These are phyloP conservation scores for Vanessa tameamea DNA, from an alignment of 1,140 invertebrate genomes.

Conservation along the genomic window DNA sequence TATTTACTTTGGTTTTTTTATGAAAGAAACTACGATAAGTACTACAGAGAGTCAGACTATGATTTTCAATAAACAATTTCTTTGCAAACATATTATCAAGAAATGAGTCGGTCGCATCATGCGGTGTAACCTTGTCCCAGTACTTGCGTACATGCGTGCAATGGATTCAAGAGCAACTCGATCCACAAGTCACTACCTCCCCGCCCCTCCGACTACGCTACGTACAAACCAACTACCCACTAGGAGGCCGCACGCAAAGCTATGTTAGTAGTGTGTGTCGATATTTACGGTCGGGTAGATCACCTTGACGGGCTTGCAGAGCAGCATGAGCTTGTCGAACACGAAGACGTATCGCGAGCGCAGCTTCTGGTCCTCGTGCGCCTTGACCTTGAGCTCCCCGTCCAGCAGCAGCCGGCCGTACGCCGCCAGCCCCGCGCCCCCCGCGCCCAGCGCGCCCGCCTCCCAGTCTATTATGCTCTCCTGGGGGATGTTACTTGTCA, in stretches of 20 bases:
- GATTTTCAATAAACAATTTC: too few species aligned
- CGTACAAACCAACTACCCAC: background rate
- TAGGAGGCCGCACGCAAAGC: slow-evolving; percentile 18
- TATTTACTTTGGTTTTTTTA: too few species aligned
- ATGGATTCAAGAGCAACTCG: too few species aligned
- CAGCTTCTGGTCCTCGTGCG: slow-evolving; percentile 92
- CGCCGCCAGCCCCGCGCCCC: slow-evolving; percentile 89
- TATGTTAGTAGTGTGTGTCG: slow-evolving; percentile 25
- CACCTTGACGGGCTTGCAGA: slow-evolving; percentile 94
- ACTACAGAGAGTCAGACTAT: too few species aligned
- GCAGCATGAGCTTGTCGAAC: slow-evolving; percentile 97
- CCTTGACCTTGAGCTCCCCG: slow-evolving; percentile 95
- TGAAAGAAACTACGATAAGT: too few species aligned
- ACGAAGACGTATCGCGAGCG: slow-evolving; percentile 96
- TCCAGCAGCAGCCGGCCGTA: slow-evolving; percentile 95
- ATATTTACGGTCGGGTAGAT: slow-evolving; percentile 51
- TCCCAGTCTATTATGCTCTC: slow-evolving; percentile 91
- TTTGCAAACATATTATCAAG: too few species aligned
- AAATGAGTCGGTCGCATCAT: too few species aligned
- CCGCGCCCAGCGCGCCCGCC: slow-evolving; percentile 89
- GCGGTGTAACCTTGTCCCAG: too few species aligned
- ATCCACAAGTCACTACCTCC: too few species aligned
- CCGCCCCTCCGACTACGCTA: background rate
- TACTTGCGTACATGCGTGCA: too few species aligned
- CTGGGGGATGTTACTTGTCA: slow-evolving; percentile 57